Conservation (phyloP, 2,797 vertebrate species). For the Hoplostethus mediterraneus region DNA sequence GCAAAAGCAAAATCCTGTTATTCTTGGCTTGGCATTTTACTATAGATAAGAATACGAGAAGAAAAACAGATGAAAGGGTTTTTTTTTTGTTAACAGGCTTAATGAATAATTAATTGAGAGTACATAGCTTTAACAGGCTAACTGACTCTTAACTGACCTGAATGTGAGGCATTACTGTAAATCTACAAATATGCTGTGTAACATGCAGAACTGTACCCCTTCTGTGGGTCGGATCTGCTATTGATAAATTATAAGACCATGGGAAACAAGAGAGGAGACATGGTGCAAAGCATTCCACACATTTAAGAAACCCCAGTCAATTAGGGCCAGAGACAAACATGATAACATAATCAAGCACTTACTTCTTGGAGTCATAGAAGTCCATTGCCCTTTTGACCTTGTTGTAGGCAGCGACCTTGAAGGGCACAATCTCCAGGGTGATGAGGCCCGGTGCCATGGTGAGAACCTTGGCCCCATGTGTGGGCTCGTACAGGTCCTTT, state of each 20-base stretch:
- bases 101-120: constrained; percentile 60
- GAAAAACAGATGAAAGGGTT: constrained; percentile 49
- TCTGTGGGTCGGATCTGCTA: constrained; percentile 4
- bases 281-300: not conserved
- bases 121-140: constrained; percentile 53
- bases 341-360: constrained; percentile 69
- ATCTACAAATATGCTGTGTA: constrained; percentile 36
- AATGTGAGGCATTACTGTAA: constrained; percentile 53
- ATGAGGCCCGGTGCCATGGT: constrained; percentile 99
- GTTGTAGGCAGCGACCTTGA: constrained; percentile 98
- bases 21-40: constrained; percentile 66
- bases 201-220: not conserved
- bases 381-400: constrained; percentile 96
- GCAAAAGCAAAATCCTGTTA: constrained; percentile 69
- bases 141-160: constrained; percentile 51
- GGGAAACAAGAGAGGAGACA: not conserved
- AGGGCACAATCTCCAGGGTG: constrained; percentile 96
- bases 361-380: constrained; percentile 95
- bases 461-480: constrained; percentile 96
- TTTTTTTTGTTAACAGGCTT: constrained; percentile 31
- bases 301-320: not conserved
- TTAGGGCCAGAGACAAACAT: not conserved
- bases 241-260: constrained; percentile 10
- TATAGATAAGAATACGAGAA: constrained; percentile 46
- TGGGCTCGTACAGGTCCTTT: constrained; percentile 96